Evolutionary conservation across 2,888 invertebrate genomes (phyloP).

Genomic region (Oscheius sp.): DNA sequence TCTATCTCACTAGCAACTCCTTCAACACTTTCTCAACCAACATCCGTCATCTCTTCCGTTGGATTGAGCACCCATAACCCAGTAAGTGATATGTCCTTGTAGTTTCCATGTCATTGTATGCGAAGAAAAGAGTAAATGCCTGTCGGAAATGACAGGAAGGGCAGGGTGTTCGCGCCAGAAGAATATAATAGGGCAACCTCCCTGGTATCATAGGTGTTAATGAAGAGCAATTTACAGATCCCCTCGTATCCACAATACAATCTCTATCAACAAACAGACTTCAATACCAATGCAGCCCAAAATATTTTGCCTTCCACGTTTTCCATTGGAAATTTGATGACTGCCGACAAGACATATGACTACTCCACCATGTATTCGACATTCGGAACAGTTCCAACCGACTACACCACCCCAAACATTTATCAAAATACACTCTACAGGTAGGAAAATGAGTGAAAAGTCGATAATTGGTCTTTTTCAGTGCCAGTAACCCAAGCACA

Average conservation of each 20-base stretch:
- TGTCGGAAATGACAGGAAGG: constrained; percentile 20
- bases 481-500: constrained; percentile 59
- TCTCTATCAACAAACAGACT: constrained; percentile 12
- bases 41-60: constrained; percentile 53
- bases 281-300: neutral
- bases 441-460: constrained; percentile 20
- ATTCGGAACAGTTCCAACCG: neutral
- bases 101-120: constrained; percentile 10
- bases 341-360: constrained; percentile 13
- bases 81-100: constrained; percentile 31
- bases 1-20: constrained; percentile 27
- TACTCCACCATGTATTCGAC: constrained; percentile 2
- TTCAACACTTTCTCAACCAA: constrained; percentile 42
- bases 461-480: constrained; percentile 38
- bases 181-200: neutral
- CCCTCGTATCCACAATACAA: neutral
- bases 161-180: constrained; percentile 6
- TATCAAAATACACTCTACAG: constrained; percentile 41
- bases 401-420: constrained; percentile 20
- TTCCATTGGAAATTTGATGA: constrained; percentile 16
- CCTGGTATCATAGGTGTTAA: neutral
- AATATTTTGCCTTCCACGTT: neutral
- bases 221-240: constrained; percentile 4
- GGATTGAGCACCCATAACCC: constrained; percentile 40
- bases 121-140: constrained; percentile 8